Evolutionary conservation across 1,140 invertebrate genomes (phyloP).

Genomic region (Drosophila varians): DNA sequence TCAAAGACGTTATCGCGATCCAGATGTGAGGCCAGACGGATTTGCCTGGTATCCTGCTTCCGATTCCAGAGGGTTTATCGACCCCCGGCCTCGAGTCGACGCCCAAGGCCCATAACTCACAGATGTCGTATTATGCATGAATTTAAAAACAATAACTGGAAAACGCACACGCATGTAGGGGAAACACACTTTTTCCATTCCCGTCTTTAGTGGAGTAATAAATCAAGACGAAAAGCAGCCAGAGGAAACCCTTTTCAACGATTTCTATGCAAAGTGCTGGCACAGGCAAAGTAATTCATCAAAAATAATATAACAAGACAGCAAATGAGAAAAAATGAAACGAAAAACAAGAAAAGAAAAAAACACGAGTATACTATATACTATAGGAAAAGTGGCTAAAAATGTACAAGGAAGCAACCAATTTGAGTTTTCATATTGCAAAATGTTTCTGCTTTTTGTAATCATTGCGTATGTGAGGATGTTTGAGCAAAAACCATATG

Average conservation of each 20-base stretch:
- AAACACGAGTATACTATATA: neutral
- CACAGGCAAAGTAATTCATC: slow-evolving; percentile 64
- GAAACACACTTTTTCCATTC: slow-evolving; percentile 4
- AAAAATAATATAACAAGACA: slow-evolving; percentile 48
- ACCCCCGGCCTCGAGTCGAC: slow-evolving; percentile 26
- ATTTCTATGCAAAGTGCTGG: slow-evolving; percentile 49
- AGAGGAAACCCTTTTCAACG: slow-evolving; percentile 58
- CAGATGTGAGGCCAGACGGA: neutral
- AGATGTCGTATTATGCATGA: slow-evolving; percentile 65
- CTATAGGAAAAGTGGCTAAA: slow-evolving; percentile 9
- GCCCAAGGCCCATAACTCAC: slow-evolving; percentile 62
- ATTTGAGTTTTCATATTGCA: slow-evolving; percentile 25
- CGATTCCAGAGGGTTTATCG: slow-evolving; percentile 35
- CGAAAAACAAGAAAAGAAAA: slow-evolving; percentile 3
- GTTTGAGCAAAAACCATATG: neutral
- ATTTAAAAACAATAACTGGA: slow-evolving; percentile 68
- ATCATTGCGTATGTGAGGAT: slow-evolving; percentile 9
- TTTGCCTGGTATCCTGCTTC: slow-evolving; percentile 4
- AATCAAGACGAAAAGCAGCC: slow-evolving; percentile 53
- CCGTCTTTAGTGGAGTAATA: slow-evolving; percentile 40
- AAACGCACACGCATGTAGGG: slow-evolving; percentile 33
- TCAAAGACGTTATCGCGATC: slow-evolving; percentile 42
- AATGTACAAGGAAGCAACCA: slow-evolving; percentile 25
- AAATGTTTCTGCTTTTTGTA: slow-evolving; percentile 19
- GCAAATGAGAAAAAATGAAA: slow-evolving; percentile 32